Percentiles rank a stretch among this genome's conserved stretches.
phyloP scores from a whole-genome alignment of 1,140 invertebrate species.

The Dendrolimus punctatus region DNA sequence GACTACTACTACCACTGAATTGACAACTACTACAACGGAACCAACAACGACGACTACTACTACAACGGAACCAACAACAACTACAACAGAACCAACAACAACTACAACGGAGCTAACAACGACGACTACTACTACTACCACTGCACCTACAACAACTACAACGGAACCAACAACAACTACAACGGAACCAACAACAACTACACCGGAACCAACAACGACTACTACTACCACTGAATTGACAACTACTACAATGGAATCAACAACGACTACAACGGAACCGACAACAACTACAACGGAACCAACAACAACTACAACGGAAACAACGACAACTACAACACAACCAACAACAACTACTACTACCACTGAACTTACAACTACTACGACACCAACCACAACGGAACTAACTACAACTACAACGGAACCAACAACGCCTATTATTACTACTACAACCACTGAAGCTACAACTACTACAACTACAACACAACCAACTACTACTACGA shows the following conservation, averaged over 20 bases:
- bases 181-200: not conserved
- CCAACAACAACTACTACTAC: conserved; percentile 2
- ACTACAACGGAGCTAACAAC: too few species aligned
- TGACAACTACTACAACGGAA: not conserved
- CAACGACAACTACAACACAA: not conserved
- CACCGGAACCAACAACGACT: not conserved
- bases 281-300: not conserved
- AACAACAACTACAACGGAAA: not conserved
- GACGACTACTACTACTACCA: conserved; percentile 3
- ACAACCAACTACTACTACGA: not conserved
- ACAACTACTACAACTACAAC: conserved; percentile 1
- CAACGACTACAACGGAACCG: not conserved
- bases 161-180: conserved; percentile 9
- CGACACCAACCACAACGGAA: not conserved
- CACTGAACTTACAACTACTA: conserved; percentile 1
- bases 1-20: conserved; percentile 3
- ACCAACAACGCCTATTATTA: conserved; percentile 9
- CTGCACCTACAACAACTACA: conserved; percentile 2
- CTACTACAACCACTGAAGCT: not conserved
- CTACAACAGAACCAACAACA: not conserved
- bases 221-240: not conserved
- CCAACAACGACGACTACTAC: not conserved
- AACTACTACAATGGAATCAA: not conserved
- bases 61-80: conserved; percentile 3
- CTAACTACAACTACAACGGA: conserved; percentile 1